A percentile compares a stretch with the other conserved stretches of the same genome.
Conservation (phyloP, 92 coral and sea anemone genomes). For the Epizoanthus illoricatus region DNA sequence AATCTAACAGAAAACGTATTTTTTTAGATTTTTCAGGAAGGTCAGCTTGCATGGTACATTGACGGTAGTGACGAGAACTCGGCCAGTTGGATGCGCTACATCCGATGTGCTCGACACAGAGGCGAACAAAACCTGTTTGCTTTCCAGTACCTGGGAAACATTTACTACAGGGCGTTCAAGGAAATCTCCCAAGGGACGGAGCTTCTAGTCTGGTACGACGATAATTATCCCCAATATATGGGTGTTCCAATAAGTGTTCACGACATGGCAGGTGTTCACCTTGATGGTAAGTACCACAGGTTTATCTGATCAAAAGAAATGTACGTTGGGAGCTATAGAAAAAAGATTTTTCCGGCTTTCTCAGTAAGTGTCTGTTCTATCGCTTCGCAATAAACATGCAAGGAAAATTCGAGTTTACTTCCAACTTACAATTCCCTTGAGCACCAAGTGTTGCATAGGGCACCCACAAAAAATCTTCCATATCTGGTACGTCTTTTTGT, state of each 20-base stretch:
- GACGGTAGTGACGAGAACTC: slow-evolving; percentile 86
- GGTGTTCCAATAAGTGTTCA: slow-evolving; percentile 82
- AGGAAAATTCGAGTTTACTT: too few relatives aligned
- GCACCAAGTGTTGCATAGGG: too few relatives aligned
- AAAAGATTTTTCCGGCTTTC: neutral
- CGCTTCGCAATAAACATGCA: too few relatives aligned
- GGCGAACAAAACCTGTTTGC: slow-evolving; percentile 89
- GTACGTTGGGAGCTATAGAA: neutral
- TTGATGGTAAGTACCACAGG: slow-evolving; percentile 25
- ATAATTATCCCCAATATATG: slow-evolving; percentile 83
- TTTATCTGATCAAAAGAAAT: neutral
- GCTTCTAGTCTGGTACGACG: slow-evolving; percentile 94
- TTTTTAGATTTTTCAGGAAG: slow-evolving; percentile 72
- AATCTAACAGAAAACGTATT: neutral
- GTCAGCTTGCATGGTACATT: slow-evolving; percentile 64
- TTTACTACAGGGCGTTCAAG: slow-evolving; percentile 92
- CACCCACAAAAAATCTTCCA: too few relatives aligned
- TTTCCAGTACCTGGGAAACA: slow-evolving; percentile 81
- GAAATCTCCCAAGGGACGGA: slow-evolving; percentile 85
- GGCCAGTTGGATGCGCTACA: slow-evolving; percentile 97
- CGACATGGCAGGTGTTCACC: slow-evolving; percentile 38
- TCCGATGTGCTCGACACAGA: slow-evolving; percentile 89
- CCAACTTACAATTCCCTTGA: too few relatives aligned
- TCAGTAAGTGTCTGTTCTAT: neutral
- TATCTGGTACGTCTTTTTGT: too few relatives aligned